Evolutionary conservation across 2,888 invertebrate genomes (phyloP).

Genomic region (Augochlorella aurata): DNA sequence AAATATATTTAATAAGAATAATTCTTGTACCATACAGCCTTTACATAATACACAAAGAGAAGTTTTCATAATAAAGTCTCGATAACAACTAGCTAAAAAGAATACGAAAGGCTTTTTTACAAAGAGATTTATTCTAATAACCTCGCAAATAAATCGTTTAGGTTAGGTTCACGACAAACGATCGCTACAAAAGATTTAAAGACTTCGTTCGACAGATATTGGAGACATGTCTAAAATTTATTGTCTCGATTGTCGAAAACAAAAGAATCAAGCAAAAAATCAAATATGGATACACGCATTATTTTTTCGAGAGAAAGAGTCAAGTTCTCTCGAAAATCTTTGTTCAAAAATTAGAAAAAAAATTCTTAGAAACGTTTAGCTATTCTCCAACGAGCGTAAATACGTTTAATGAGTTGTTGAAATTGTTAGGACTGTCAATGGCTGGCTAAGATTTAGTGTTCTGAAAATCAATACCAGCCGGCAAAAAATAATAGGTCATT

Average conservation of each 20-base stretch:
- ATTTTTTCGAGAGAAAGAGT: neutral
- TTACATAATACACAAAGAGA: no score
- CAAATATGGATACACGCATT: neutral
- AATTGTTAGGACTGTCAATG: neutral
- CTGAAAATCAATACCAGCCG: neutral
- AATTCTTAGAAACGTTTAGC: neutral
- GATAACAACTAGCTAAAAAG: no score
- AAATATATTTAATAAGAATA: no score
- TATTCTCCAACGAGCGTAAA: neutral
- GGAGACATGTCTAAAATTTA: neutral
- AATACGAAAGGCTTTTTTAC: no score
- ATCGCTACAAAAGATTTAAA: neutral
- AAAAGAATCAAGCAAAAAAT: neutral
- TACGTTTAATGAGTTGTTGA: neutral
- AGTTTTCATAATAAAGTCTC: no score
- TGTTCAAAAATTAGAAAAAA: neutral
- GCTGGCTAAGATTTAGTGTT: neutral
- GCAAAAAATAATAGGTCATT: neutral
- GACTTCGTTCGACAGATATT: neutral
- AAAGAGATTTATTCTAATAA: no score
- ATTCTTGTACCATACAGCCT: no score
- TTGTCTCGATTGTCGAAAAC: neutral
- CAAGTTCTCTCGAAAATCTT: neutral
- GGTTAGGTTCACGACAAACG: no score
- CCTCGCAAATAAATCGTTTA: no score